Conservation (phyloP, 2,113 vertebrate genomes). For the Gulo gulo region DNA sequence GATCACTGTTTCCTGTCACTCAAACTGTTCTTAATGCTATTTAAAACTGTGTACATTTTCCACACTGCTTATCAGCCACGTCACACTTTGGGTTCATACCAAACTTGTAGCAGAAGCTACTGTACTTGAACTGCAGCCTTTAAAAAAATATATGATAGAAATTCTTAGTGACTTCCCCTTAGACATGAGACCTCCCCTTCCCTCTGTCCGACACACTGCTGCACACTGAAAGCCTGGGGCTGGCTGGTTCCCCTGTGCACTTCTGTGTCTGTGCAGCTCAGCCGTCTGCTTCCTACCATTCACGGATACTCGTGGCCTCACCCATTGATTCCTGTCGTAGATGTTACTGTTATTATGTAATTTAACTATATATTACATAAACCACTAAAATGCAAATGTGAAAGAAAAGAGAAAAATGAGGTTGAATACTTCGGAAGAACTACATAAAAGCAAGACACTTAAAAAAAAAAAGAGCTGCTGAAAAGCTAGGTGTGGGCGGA, state of each 20-base stretch:
- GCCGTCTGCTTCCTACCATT: not conserved
- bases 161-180: not conserved
- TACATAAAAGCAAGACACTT: constrained; percentile 26
- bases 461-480: not conserved
- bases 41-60: not conserved
- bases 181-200: too few species aligned
- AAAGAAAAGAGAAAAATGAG: constrained; percentile 29
- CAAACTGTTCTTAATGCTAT: not conserved
- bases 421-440: not conserved
- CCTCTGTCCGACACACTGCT: not conserved
- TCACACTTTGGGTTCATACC: not conserved
- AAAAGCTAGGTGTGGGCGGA: constrained; percentile 34
- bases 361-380: constrained; percentile 26
- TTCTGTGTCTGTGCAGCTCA: fast-evolving
- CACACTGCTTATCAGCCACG: not conserved
- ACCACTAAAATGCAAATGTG: not conserved
- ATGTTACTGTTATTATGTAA: not conserved
- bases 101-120: not conserved
- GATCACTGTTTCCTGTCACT: not conserved
- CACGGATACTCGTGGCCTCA: not conserved
- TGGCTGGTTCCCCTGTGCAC: fast-evolving
- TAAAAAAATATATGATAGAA: not conserved
- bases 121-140: not conserved
- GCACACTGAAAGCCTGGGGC: fast-evolving
- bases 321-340: not conserved